Evolutionary conservation across 2,797 vertebrate species (phyloP), one percentile per base, ranked within the genome.

Genomic region (Pelobates cultripes): DNA sequence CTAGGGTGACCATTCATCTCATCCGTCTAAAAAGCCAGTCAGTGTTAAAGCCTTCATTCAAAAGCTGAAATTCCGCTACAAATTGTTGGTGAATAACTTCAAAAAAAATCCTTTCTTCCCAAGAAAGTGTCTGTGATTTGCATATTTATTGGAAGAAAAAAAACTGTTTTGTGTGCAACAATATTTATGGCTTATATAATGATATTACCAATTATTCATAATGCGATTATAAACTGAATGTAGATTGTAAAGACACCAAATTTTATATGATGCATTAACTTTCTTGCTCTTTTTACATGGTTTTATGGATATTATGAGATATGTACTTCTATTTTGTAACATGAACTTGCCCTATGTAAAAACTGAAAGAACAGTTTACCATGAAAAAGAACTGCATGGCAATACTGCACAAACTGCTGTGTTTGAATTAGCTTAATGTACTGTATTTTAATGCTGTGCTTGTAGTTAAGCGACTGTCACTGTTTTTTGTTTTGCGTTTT

Each of bases 81-180:
- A 84, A 90, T 89, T 88, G 89, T 86, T 90, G 80, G 81, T 86
- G 87, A 86, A 84, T 88, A 85, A 88, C 71, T 85, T 86, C 80
- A 72, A 83, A 77, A 87, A 87, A 84, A 28, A 82, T 78, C 86
- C 82, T 86, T 1, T 2, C 84, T 85, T 67, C 55, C 84, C 77
- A 73, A 66, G 86, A 88, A 85, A 87, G 84, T 73, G 66, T 51
- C 14, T 55, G 4, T 40, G 76, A 86, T 87, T 86, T 84, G 81
- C 80, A 86, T 88, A 85, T 87, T 90, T 86, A 86, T 89, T 85
- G 84, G 85, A 88, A 89, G 44, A 78, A 85, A 87, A 70, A 78
- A 85, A 87, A 63, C 28, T 42, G 4, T 57, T 63, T n/a, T 66
- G 12, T 47, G 13, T 44, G 17, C 40, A 12, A 51, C n/a, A 14